Evolutionary conservation across 2,797 vertebrate species (phyloP).

Genomic region (Darevskia mixta): DNA sequence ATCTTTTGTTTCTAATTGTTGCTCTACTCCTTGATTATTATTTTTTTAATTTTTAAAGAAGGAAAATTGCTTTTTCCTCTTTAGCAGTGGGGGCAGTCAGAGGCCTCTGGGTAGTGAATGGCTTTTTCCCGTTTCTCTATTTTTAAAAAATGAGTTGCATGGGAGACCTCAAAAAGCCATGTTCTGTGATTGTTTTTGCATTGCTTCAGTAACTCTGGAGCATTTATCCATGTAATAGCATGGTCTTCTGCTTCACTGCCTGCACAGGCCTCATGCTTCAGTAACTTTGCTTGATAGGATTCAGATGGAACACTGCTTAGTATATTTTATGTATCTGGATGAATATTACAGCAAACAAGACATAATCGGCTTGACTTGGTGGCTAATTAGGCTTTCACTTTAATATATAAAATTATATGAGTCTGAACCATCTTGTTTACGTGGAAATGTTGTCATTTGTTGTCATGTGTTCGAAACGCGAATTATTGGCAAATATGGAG

Average conservation of each 20-base stretch:
- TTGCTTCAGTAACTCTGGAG: slow-evolving; percentile 79
- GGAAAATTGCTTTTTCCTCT: slow-evolving; percentile 31
- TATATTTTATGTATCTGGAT: slow-evolving; percentile 77
- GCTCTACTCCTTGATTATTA: slow-evolving; percentile 18
- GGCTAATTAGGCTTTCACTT: slow-evolving; percentile 67
- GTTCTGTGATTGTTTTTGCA: slow-evolving; percentile 80
- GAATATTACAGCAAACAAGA: slow-evolving; percentile 75
- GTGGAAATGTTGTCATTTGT: slow-evolving; percentile 29
- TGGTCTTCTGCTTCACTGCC: slow-evolving; percentile 78
- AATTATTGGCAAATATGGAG: slow-evolving; percentile 24
- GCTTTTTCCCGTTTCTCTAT: slow-evolving; percentile 2
- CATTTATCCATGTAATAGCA: slow-evolving; percentile 84
- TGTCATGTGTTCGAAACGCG: slow-evolving; percentile 37
- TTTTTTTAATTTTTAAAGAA: slow-evolving; percentile 34
- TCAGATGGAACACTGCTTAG: slow-evolving; percentile 77
- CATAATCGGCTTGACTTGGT: slow-evolving; percentile 64
- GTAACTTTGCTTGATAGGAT: slow-evolving; percentile 77
- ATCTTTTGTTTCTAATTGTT: slow-evolving; percentile 48
- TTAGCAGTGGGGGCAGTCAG: slow-evolving; percentile 28
- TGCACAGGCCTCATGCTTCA: slow-evolving; percentile 76
- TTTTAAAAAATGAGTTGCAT: slow-evolving; percentile 55
- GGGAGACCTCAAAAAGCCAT: slow-evolving; percentile 68
- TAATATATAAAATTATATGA: slow-evolving; percentile 49
- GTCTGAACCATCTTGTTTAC: slow-evolving; percentile 35
- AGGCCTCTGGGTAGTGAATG: slow-evolving; percentile 38